Evolutionary conservation across 2,797 vertebrate genomes (phyloP).

Genomic region (Lithobates sylvaticus): DNA sequence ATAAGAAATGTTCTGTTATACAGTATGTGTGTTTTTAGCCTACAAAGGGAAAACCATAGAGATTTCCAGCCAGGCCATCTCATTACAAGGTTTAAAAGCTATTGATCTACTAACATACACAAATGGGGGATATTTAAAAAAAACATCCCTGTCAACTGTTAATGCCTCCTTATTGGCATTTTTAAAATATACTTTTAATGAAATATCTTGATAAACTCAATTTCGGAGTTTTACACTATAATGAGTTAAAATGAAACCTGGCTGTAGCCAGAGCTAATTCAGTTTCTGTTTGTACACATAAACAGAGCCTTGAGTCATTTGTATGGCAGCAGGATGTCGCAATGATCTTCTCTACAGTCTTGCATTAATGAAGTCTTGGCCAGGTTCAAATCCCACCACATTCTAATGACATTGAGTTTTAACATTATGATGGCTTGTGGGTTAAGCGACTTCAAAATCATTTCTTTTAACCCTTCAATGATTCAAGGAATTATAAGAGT

Average conservation of each 20-base stretch:
- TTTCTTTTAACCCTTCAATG: background rate
- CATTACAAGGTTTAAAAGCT: no score
- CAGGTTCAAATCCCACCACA: background rate
- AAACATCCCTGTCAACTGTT: no score
- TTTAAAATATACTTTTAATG: background rate
- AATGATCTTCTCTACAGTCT: background rate
- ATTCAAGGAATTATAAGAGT: background rate
- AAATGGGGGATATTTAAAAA: no score
- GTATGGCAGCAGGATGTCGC: background rate
- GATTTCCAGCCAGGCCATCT: no score
- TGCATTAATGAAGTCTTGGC: background rate
- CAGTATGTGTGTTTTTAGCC: no score
- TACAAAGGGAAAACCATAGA: no score
- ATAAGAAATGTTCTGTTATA: no score
- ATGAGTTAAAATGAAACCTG: background rate
- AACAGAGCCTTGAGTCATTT: background rate
- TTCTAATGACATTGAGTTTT: background rate
- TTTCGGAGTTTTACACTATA: background rate
- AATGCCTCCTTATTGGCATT: background rate
- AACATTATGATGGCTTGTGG: background rate
- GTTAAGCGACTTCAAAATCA: background rate
- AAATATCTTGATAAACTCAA: background rate
- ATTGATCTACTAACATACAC: no score
- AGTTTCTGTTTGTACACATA: background rate
- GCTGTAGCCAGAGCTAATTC: background rate